Base-by-base conservation (phyloP, 2,113 vertebrate species). In the Sialia sialis region DNA sequence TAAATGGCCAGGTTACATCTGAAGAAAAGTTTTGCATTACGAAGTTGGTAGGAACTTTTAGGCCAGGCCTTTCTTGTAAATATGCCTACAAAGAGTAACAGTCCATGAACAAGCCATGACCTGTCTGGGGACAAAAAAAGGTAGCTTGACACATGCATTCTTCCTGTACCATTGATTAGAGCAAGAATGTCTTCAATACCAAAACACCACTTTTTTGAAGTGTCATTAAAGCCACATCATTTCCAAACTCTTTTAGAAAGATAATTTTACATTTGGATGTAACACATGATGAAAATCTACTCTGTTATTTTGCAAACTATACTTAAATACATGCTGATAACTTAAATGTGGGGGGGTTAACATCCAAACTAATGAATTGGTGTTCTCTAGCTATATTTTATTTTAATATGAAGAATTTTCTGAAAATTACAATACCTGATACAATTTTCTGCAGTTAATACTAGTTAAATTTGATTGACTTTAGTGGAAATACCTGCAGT, bases 71-170 rank as follows among this genome's bases (percentile, higher is more conserved):
- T 89, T 76, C 29, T n/a, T 6, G 0, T 16, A 49, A 76, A 18
- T 41, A n/a, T 51, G 7, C 21, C 52, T 62, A 25, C 34, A 67
- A 48, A 9, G 21, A 4, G 13, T 39, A 75, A 63, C 49, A 81
- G 19, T 69, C 32, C 16, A 29, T 4, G 0, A 70, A 73, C 38
- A 56, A 41, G 44, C 6, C 2, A 0, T n/a, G 36, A 69, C 41
- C 44, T 49, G 4, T 9, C 36, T 38, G 44, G 9, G 21, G 44
- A 15, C 62, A 19, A 70, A 43, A 4, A 81, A 64, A 90, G 22
- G 20, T 9, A 44, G 15, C 4, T 49, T 51, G 16, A 44, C 3
- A 20, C 21, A 14, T 13, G 11, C 18, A 52, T 7, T 30, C 51
- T 29, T 73, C 29, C 10, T 44, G 16, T n/a, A 48, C 10, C 5